Evolutionary conservation across 2,888 invertebrate genomes (phyloP).

Genomic region (Perithous albicinctus): DNA sequence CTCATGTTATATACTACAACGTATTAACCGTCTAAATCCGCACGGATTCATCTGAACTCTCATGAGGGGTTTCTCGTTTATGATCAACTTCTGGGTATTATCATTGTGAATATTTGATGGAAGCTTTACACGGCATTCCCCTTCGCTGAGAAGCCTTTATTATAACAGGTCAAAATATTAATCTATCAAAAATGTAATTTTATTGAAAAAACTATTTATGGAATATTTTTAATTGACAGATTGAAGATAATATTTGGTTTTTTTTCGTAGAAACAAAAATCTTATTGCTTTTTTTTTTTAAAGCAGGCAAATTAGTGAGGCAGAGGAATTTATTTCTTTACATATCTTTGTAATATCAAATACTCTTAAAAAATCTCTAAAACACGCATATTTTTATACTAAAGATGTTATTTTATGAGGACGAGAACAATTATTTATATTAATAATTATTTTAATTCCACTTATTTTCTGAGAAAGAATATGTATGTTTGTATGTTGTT

Average conservation of each 20-base stretch:
- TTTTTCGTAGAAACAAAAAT: background rate
- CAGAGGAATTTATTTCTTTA: background rate
- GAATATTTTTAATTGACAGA: background rate
- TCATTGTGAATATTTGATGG: background rate
- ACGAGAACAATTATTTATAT: too few relatives aligned
- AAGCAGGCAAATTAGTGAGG: background rate
- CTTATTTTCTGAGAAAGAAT: too few relatives aligned
- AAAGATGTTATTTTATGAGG: too few relatives aligned
- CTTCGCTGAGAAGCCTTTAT: background rate
- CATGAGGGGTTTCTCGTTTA: constrained; percentile 8
- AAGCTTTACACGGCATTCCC: background rate
- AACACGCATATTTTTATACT: too few relatives aligned
- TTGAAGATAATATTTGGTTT: background rate
- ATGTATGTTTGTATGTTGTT: too few relatives aligned
- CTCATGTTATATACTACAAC: background rate
- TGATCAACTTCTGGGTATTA: constrained; percentile 16
- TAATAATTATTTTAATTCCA: too few relatives aligned
- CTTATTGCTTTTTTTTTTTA: background rate
- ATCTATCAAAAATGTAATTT: background rate
- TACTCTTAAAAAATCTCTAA: too few relatives aligned
- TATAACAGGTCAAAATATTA: background rate
- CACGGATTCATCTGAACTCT: constrained; percentile 3
- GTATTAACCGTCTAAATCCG: constrained; percentile 16
- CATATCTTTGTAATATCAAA: too few relatives aligned
- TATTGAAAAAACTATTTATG: background rate